Conservation (phyloP, 53 echinoderm and acorn worm genomes). For the Crossaster papposus region DNA sequence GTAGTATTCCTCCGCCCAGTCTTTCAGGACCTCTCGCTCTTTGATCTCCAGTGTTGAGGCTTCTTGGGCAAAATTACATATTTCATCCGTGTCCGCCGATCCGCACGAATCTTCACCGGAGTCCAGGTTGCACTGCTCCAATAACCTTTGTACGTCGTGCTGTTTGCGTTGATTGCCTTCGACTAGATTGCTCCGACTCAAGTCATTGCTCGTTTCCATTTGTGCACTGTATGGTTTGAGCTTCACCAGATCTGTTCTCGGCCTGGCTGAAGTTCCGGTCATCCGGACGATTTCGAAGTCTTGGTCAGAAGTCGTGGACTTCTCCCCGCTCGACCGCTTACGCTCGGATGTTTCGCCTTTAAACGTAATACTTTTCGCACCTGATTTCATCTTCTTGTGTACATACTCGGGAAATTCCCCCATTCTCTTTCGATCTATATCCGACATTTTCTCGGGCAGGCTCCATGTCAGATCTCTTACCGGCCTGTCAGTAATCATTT, state of each 20-base stretch:
- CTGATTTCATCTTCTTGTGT: constrained; percentile 43
- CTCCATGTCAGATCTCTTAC: constrained; percentile 69
- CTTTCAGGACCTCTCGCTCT: not conserved
- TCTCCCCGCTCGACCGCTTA: not conserved
- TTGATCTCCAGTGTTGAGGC: not conserved
- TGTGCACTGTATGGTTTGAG: not conserved
- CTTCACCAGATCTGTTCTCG: not conserved
- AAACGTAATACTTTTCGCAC: not conserved
- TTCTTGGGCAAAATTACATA: constrained; percentile 61
- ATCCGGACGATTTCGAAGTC: constrained; percentile 52
- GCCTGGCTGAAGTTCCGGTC: not conserved
- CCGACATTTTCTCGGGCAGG: constrained; percentile 56
- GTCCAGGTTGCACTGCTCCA: constrained; percentile 45
- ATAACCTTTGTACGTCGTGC: constrained; percentile 2
- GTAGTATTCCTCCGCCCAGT: constrained; percentile 31
- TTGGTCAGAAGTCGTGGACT: not conserved
- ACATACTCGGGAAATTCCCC: constrained; percentile 42
- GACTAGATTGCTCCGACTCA: not conserved
- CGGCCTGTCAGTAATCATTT: not conserved
- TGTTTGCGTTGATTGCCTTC: not conserved
- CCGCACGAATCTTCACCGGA: constrained; percentile 64
- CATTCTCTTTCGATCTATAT: constrained; percentile 63
- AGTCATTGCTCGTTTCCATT: not conserved
- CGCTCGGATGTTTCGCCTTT: not conserved
- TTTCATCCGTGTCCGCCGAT: constrained; percentile 84